Percentiles rank a stretch among this genome's conserved stretches.
Conservation (phyloP, 2,888 invertebrate species). For the Griposia aprilina region DNA sequence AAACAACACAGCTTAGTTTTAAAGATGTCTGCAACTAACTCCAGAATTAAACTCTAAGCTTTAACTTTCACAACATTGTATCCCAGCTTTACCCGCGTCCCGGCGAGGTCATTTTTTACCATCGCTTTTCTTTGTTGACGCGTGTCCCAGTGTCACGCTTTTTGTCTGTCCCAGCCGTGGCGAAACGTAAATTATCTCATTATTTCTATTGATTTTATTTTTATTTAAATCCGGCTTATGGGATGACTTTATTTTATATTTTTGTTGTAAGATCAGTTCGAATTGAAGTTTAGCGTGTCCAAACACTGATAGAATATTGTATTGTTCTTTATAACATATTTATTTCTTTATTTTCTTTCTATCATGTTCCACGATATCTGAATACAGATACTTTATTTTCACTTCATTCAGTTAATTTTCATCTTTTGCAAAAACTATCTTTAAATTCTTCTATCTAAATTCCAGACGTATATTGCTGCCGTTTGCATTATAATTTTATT, state of each 20-base stretch:
- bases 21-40: neutral
- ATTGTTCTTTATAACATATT: neutral
- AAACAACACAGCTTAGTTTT: too few relatives aligned
- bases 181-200: conserved; percentile 83
- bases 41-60: conserved; percentile 15
- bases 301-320: conserved; percentile 5
- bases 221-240: conserved; percentile 66
- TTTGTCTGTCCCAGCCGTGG: conserved; percentile 79
- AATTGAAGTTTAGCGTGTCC: conserved; percentile 15
- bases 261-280: conserved; percentile 45
- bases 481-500: conserved; percentile 52
- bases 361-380: neutral
- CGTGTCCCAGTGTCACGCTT: conserved; percentile 83
- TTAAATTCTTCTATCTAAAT: conserved; percentile 29
- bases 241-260: conserved; percentile 56
- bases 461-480: conserved; percentile 28
- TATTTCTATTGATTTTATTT: conserved; percentile 80
- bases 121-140: conserved; percentile 79
- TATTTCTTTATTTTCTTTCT: too few relatives aligned
- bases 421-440: conserved; percentile 19
- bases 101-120: conserved; percentile 59
- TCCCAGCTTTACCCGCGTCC: conserved; percentile 47
- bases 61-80: conserved; percentile 57
- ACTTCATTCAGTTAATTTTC: neutral
- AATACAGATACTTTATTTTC: neutral